phyloP scores from a whole-genome alignment of 2,113 vertebrate species.

The human (Homo sapiens) region DNA sequence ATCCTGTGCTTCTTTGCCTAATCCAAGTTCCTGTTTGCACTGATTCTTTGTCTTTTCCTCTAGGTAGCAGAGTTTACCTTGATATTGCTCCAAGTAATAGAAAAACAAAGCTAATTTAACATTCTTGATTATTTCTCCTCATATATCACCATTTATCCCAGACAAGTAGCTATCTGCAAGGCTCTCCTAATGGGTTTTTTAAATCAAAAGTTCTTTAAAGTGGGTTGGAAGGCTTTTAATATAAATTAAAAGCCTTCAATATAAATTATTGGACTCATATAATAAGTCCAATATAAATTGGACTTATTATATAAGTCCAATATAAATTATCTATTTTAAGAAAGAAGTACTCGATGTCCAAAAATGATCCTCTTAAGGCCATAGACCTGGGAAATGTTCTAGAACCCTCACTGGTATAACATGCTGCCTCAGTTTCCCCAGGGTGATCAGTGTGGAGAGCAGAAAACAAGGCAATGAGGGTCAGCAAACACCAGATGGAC shows the following conservation, averaged over 20 bases:
- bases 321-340: neutral
- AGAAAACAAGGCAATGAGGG: neutral
- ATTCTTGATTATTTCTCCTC: neutral
- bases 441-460: neutral
- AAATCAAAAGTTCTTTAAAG: conserved; percentile 2
- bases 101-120: conserved; percentile 7
- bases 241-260: neutral
- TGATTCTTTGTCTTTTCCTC: neutral
- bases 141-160: neutral
- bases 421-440: neutral
- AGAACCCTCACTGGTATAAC: neutral
- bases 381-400: neutral
- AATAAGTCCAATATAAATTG: too few relatives aligned
- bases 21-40: neutral
- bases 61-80: neutral
- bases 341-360: neutral
- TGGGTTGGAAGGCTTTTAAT: neutral
- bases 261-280: too few relatives aligned
- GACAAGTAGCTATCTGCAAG: neutral
- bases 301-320: neutral
- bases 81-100: neutral
- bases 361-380: neutral
- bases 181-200: neutral
- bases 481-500: neutral
- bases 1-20: neutral